Evolutionary conservation across 2,888 invertebrate genomes (phyloP), one percentile per base, ranked within the genome.

Genomic region (Parthenolecanium corni): DNA sequence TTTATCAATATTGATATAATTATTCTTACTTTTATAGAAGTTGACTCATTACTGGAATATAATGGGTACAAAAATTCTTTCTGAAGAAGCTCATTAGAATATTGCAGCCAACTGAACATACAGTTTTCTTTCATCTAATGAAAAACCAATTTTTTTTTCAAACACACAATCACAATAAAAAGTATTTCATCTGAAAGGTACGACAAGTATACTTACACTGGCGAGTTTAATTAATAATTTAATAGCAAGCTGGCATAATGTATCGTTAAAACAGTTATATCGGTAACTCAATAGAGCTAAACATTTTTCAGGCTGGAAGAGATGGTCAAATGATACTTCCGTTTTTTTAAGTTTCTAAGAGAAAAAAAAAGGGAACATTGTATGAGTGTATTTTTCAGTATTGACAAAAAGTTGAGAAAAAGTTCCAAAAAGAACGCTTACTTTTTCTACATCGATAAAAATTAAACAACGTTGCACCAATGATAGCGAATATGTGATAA

Each of bases 61-160:
- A 61, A 40, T 6, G 61, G 61, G 49, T 61, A 61, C 14, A 61
- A 31, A 49, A 61, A 61, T 23, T 61, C 61, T 61, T 61, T 61
- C 16, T 61, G 61, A n/a, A 61, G 38, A 36, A 61, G 40, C 23
- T 61, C 61, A 20, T 61, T 61, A 6, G 61, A 61, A 36, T 61
- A 61, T n/a, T 61, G 61, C 23, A 61, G 38, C 61, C 61, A 61
- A 20, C 61, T 61, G 24, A 61, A 61, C 61, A 61, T 61, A 11
- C 61, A 61, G 12, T 61, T 61, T 51, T 61, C 61, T 51, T 61
- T 61, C 3, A 40, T 61, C 61, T 61, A 38, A 0, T 20, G 47
- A 6, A 16, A n/a, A 23, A 51, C n/a, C 31, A 31, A 9, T 6
- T 31, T 31, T 31, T 4, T n/a, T n/a, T n/a, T n/a, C n/a, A 14